Conservation (phyloP, 2,113 vertebrate genomes). For the Acrocephalus arundinaceus region DNA sequence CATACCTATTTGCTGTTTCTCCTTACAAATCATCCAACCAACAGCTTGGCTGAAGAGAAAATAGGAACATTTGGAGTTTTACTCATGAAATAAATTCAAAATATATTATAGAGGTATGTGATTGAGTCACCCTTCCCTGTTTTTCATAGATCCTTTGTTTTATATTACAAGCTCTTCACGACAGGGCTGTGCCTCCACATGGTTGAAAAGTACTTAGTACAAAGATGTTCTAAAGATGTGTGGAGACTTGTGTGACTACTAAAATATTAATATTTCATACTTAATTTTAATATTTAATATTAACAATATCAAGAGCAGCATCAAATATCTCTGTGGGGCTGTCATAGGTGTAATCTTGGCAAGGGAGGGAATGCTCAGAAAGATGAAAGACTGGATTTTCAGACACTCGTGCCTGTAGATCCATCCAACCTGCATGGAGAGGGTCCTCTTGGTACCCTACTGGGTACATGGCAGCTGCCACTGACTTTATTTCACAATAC, state of each 20-base stretch:
- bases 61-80: background rate
- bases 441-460: background rate
- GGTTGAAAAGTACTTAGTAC: background rate
- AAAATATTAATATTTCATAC: conserved; percentile 53
- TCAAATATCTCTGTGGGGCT: conserved; percentile 36
- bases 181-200: background rate
- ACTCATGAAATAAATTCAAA: background rate
- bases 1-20: background rate
- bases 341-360: background rate
- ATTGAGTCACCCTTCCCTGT: background rate
- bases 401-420: background rate
- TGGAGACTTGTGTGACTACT: background rate
- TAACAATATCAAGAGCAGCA: conserved; percentile 15
- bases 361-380: background rate
- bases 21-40: background rate
- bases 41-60: background rate
- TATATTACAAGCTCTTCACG: background rate
- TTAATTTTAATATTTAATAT: conserved; percentile 63
- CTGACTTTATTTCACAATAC: background rate
- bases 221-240: background rate
- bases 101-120: background rate
- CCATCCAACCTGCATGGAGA: background rate
- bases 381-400: background rate
- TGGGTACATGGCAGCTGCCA: background rate
- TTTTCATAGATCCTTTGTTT: background rate